Percentiles rank a stretch among this genome's conserved stretches.
Conservation (phyloP, 2,888 invertebrate species). For the Polyommatus icarus region DNA sequence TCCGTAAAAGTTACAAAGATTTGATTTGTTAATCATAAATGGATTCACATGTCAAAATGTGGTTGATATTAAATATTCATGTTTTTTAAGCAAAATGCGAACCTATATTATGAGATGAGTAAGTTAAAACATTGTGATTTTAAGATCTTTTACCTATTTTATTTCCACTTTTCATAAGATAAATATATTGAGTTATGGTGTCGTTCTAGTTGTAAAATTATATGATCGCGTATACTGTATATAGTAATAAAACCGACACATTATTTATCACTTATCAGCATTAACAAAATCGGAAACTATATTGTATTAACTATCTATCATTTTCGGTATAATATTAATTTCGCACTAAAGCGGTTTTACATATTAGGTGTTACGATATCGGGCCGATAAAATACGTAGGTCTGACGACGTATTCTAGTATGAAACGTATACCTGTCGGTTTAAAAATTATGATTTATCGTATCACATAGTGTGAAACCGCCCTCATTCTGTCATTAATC, state of each 20-base stretch:
- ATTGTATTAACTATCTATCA: not conserved
- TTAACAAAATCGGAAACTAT: not conserved
- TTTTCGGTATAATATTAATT: not conserved
- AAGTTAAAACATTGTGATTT: slow-evolving; percentile 33
- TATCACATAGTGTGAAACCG: not conserved
- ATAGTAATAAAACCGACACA: not conserved
- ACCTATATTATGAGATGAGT: not conserved
- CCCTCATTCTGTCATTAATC: not conserved
- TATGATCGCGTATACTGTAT: not conserved
- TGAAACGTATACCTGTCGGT: no score
- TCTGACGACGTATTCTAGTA: no score
- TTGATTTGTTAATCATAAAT: not conserved
- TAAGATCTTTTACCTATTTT: slow-evolving; percentile 18
- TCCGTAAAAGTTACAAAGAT: not conserved
- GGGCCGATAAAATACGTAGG: no score
- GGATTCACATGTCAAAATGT: not conserved
- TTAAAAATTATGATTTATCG: not conserved
- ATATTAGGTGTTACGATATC: not conserved
- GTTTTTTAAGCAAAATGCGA: not conserved
- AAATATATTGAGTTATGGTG: not conserved
- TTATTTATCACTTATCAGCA: not conserved
- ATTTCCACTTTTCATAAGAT: not conserved
- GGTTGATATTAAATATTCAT: not conserved
- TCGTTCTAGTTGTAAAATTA: not conserved
- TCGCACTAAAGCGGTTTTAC: not conserved